A percentile compares a stretch with the other conserved stretches of the same genome.
Evolutionary conservation across 2,797 vertebrate species (phyloP).

Genomic region (Xenopus petersii): DNA sequence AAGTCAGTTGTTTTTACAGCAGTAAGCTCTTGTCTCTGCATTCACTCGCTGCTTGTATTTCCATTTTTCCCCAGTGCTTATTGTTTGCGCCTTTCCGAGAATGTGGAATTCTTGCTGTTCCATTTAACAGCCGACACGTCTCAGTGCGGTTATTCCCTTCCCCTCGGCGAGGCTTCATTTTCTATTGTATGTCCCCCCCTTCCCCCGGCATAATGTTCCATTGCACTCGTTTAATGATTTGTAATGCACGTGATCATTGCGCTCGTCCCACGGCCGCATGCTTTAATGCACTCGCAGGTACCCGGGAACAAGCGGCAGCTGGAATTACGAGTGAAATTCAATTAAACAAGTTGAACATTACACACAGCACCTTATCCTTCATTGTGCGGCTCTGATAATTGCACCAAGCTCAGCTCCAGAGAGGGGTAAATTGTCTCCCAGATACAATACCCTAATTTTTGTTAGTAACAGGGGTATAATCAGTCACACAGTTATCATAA

Average conservation of each 20-base stretch:
- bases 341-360: constrained; percentile 34
- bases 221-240: constrained; percentile 68
- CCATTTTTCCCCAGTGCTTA: too few relatives aligned
- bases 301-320: not conserved
- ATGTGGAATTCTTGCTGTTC: too few relatives aligned
- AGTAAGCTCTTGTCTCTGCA: too few relatives aligned
- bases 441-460: too few relatives aligned
- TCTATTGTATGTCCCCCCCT: constrained; percentile 52
- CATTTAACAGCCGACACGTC: constrained; percentile 51
- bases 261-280: constrained; percentile 60
- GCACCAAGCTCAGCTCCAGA: too few relatives aligned
- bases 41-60: too few relatives aligned
- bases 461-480: too few relatives aligned
- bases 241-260: constrained; percentile 59
- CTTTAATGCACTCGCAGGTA: constrained; percentile 57
- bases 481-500: too few relatives aligned
- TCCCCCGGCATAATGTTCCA: constrained; percentile 50
- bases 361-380: constrained; percentile 8
- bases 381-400: not conserved
- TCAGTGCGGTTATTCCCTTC: constrained; percentile 34
- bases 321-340: constrained; percentile 18
- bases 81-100: too few relatives aligned
- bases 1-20: too few relatives aligned
- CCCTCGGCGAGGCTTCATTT: constrained; percentile 24
- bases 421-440: too few relatives aligned